Conservation (phyloP, 1,140 invertebrate genomes). For the Drosophila truncata region DNA sequence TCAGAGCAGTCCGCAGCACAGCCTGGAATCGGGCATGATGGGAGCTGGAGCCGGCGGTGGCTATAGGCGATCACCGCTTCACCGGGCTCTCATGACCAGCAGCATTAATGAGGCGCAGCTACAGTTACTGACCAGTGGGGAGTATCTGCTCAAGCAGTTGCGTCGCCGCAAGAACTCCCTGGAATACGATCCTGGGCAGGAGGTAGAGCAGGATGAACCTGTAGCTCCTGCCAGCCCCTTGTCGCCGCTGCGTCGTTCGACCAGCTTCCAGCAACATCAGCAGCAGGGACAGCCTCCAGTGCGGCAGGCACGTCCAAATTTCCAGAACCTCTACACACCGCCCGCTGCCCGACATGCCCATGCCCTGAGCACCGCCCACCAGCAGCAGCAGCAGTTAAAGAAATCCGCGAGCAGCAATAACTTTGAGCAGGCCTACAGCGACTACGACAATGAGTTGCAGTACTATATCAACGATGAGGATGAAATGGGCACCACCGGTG, state of each 20-base stretch:
- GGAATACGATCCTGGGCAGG: conserved; percentile 69
- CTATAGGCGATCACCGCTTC: conserved; percentile 72
- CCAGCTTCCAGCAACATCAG: conserved; percentile 73
- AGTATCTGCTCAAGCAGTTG: conserved; percentile 80
- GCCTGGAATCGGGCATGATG: conserved; percentile 52
- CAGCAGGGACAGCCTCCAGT: conserved; percentile 51
- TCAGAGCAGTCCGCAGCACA: conserved; percentile 78
- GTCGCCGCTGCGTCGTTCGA: conserved; percentile 81
- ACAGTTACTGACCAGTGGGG: conserved; percentile 78
- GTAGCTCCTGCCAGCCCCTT: conserved; percentile 30
- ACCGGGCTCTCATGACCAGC: conserved; percentile 80
- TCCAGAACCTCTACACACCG: conserved; percentile 80
- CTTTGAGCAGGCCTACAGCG: conserved; percentile 79
- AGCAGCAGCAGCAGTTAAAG: conserved; percentile 59
- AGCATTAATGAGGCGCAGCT: conserved; percentile 82
- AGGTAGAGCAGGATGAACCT: conserved; percentile 37
- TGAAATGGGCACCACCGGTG: conserved; percentile 70
- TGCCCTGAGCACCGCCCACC: conserved; percentile 33
- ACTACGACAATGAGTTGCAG: conserved; percentile 83
- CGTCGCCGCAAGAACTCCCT: conserved; percentile 86
- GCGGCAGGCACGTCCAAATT: conserved; percentile 76
- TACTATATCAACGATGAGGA: conserved; percentile 85
- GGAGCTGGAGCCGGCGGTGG: conserved; percentile 45
- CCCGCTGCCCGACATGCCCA: conserved; percentile 76
- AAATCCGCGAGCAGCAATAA: conserved; percentile 85